phyloP scores from a whole-genome alignment of 2,888 invertebrate species.

The Eupeodes latifasciatus region DNA sequence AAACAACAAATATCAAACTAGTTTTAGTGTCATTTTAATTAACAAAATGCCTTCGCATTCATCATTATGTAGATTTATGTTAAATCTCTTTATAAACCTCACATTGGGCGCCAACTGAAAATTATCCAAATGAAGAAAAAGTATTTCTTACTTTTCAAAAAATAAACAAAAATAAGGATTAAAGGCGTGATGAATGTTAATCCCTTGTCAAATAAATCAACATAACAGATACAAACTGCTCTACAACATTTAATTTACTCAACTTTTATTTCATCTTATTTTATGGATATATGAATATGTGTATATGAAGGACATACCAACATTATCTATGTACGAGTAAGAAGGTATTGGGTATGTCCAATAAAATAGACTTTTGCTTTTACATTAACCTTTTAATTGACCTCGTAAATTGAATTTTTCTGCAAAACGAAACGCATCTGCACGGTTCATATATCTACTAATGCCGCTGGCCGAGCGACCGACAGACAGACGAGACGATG shows the following conservation, averaged over 20 bases:
- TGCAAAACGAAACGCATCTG: constrained; percentile 44
- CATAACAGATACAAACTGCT: background rate
- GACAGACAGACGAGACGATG: no score
- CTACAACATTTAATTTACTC: background rate
- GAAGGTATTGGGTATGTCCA: background rate
- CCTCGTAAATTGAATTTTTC: constrained; percentile 57
- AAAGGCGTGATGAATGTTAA: no score
- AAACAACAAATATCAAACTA: no score
- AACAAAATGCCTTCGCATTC: no score
- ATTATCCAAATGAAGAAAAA: background rate
- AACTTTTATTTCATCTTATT: background rate
- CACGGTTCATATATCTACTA: constrained; percentile 25
- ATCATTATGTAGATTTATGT: background rate
- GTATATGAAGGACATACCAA: background rate
- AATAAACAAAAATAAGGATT: no score
- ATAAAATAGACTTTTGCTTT: constrained; percentile 33
- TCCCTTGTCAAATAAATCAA: constrained; percentile 4
- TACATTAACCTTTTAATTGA: constrained; percentile 66
- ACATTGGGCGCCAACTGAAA: background rate
- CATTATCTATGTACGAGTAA: background rate
- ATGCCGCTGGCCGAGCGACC: background rate
- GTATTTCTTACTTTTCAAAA: no score
- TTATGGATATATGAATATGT: background rate
- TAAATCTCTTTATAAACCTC: background rate
- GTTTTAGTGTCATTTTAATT: no score